Base-by-base conservation (phyloP, 2,888 invertebrate species). In the Pristionchus maxplancki region DNA sequence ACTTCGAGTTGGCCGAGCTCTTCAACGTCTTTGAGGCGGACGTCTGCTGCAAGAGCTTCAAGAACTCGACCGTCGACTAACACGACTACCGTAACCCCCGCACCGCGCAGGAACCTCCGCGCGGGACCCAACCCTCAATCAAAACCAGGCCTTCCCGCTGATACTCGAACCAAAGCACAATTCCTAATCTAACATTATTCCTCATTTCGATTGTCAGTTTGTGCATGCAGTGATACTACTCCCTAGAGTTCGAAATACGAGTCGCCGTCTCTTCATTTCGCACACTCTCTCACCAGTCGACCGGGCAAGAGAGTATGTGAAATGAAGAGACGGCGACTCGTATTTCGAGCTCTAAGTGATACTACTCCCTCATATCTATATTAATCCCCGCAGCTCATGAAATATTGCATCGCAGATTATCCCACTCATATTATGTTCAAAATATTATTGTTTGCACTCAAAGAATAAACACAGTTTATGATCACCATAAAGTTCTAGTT, bases 1-100 rank as follows among this genome's bases (percentile, higher is more conserved):
- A 93, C 89, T 93, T 91, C 44, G 90, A 92, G 37, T 88, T 93
- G 28, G 93, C 93, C 48, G 93, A 92, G 86, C 89, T 93, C 48
- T 93, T 93, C 91, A 92, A 93, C 89, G 91, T 93, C 83, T 92
- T 92, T 87, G 93, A 93, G 58, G 91, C 91, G 34, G 93, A 92
- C 88, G 90, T 91, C 37, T 92, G 93, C 88, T 93, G 93, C 85
- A 91, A 91, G 87, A 91, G 90, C 58, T 90, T 91, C 89, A 91
- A 91, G 50, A 78, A 78, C 44, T 78, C 78, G 28, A 17, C 78
- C 78, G 78, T 78, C 78, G 78, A 78, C 78, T 78, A 78, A 28
- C 50, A 28, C 44, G 78, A 78, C 44, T 78, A 78, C 78, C 78
- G 78, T 78, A 48, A n/a, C n/a, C n/a, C 44, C 78, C 2, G 8